Percentiles rank a stretch among this genome's conserved stretches.
Conservation (phyloP, 2,888 invertebrate species). For the Cantharis nigra region DNA sequence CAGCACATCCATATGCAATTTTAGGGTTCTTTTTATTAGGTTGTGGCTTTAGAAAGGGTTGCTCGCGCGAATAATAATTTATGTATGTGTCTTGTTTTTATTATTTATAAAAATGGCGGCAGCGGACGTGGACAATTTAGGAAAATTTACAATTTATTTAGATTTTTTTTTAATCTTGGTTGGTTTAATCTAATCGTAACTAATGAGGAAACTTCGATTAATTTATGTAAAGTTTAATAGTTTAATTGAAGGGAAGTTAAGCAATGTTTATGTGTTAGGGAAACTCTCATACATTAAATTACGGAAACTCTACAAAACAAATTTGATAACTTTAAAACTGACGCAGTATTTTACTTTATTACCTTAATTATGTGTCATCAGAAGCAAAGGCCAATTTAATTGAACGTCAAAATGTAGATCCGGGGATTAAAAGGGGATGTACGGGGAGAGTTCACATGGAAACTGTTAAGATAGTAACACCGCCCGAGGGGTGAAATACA, state of each 20-base stretch:
- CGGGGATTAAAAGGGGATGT: not conserved
- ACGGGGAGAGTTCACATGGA: not conserved
- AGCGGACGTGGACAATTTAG: not conserved
- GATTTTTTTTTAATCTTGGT: not conserved
- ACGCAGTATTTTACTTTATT: not conserved
- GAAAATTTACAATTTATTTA: not conserved
- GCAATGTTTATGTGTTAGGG: not conserved
- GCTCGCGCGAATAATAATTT: not conserved
- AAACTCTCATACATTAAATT: not conserved
- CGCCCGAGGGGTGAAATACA: not conserved
- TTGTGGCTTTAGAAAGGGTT: not conserved
- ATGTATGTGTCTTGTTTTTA: not conserved
- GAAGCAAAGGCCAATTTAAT: not conserved
- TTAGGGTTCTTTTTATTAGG: not conserved
- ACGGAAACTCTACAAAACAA: not conserved
- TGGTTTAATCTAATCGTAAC: not conserved
- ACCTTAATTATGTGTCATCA: not conserved
- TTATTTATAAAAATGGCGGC: not conserved
- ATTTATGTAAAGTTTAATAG: not conserved
- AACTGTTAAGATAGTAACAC: not conserved
- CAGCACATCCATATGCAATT: not conserved
- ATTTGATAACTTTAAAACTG: not conserved
- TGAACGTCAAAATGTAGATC: not conserved
- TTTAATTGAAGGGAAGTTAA: not conserved
- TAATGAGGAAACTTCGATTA: slow-evolving; percentile 2